Base-by-base conservation (phyloP, 1,140 invertebrate genomes). In the Pinna nobilis region DNA sequence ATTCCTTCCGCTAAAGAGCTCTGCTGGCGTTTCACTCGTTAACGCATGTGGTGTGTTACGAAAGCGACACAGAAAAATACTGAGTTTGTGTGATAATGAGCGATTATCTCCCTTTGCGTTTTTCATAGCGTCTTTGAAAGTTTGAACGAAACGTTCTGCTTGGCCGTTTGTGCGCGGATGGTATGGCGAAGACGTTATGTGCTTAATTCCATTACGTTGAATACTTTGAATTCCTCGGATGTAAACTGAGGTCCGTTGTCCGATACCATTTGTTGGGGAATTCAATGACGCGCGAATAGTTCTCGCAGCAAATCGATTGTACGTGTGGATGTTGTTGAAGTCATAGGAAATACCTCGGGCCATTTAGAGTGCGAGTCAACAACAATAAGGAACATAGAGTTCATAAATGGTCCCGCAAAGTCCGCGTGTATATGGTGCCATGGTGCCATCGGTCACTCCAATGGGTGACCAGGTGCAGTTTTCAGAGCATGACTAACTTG, bases 301-400 rank as follows among this genome's bases (percentile, higher is more conserved):
- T 41, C 50, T 41, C 85, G 77, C n/a, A 89, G 51, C 18, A 49
- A 51, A 28, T 66, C 44, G 13, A 83, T 76, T 11, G 77, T 82
- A 4, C 49, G 51, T 47, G n/a, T 39, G 11, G 81, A 49, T 9
- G 78, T 79, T n/a, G 74, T 83, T 18, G 30, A 57, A 7, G 61
- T 76, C 61, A 81, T 73, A 2, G 37, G 53, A 30, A 69, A 25
- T 20, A 88, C 93, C 78, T 93, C 91, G 30, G 76, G 84, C 70
- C 84, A 91, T 78, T 91, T 91, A 9, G 87, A 88, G 68, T 84
- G 86, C 1, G 89, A 82, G 70, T 92, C 90, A 0, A 91, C 85
- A 0, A 91, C 61, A 3, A 91, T 80, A 0, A 91, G 70, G 32
- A 88, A 87, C 59, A 71, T 86, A 68, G 84, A 61, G 15, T 80